These are phyloP conservation scores for Sylvicapra grimmia DNA, from an alignment of 2,113 vertebrate species.

Conservation along the genomic window DNA sequence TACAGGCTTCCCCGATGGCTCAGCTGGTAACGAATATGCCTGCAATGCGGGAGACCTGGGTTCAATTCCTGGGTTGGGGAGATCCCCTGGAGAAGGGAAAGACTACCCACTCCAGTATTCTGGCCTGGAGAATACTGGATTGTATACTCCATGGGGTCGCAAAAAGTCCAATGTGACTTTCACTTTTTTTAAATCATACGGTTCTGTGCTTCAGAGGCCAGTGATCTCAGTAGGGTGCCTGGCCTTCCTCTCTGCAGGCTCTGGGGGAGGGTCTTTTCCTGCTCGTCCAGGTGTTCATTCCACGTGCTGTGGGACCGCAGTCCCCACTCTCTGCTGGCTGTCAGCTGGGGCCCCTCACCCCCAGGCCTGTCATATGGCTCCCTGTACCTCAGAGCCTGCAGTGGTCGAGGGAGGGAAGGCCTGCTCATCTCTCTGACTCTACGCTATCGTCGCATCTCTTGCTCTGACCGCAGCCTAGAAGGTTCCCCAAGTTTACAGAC, in stretches of 20 bases:
- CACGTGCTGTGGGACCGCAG: background rate
- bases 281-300: fast-evolving
- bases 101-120: background rate
- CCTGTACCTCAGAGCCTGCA: background rate
- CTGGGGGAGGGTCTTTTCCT: background rate
- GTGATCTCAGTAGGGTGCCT: background rate
- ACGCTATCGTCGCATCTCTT: background rate
- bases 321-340: background rate
- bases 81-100: background rate
- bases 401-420: background rate
- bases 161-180: background rate
- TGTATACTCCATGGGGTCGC: background rate
- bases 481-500: background rate
- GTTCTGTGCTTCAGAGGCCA: background rate
- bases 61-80: background rate
- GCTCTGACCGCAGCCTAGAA: background rate
- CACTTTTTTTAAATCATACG: background rate
- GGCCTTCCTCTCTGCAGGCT: background rate
- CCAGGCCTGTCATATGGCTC: background rate
- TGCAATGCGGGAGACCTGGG: background rate
- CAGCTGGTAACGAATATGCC: background rate
- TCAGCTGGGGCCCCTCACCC: background rate
- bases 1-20: background rate
- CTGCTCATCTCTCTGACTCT: background rate
- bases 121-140: background rate